phyloP scores from a whole-genome alignment of 92 coral and sea anemone genomes.

The Palythoa grandis region DNA sequence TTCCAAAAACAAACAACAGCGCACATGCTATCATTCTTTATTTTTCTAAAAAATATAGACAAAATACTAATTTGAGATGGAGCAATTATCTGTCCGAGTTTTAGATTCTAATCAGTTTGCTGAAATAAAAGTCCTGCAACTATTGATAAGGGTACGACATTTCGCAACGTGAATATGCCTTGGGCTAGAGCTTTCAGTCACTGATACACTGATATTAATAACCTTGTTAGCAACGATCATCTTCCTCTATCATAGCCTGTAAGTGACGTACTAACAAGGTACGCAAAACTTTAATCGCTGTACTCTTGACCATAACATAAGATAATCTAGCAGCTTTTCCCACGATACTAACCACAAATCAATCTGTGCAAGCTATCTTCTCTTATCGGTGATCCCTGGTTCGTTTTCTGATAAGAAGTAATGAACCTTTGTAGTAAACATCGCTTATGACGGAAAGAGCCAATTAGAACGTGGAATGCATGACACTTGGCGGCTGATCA shows the following conservation, averaged over 20 bases:
- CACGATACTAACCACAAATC: constrained; percentile 43
- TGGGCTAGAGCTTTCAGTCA: not conserved
- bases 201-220: not conserved
- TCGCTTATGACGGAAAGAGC: not conserved
- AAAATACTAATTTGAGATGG: constrained; percentile 4
- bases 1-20: not conserved
- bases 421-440: constrained; percentile 24
- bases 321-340: constrained; percentile 22
- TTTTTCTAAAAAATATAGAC: not conserved
- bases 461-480: constrained; percentile 5
- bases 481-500: constrained; percentile 29
- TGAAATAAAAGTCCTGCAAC: constrained; percentile 9
- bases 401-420: constrained; percentile 39
- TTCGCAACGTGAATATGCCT: not conserved
- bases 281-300: not conserved
- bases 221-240: constrained; percentile 15
- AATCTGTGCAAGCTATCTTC: constrained; percentile 22
- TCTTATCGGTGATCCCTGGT: constrained; percentile 42
- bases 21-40: not conserved
- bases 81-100: not conserved
- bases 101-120: not conserved
- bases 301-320: constrained; percentile 7
- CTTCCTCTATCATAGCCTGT: not conserved
- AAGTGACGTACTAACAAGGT: constrained; percentile 36
- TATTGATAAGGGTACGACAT: not conserved